phyloP scores from a whole-genome alignment of 2,797 vertebrate genomes.

The Gymnopithys bicolor region DNA sequence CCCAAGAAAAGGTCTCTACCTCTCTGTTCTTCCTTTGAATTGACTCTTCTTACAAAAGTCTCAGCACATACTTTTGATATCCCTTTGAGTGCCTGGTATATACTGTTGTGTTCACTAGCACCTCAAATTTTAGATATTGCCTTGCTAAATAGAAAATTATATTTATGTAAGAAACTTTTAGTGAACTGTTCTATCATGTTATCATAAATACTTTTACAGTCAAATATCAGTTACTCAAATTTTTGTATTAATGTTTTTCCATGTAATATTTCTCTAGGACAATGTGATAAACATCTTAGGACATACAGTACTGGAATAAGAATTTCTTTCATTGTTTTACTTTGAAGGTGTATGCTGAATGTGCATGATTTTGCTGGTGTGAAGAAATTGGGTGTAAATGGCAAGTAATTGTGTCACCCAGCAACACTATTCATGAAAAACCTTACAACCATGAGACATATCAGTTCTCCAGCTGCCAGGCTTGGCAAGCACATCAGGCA shows the following conservation, averaged over 20 bases:
- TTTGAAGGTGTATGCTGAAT: background rate
- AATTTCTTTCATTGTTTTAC: background rate
- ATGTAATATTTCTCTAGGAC: background rate
- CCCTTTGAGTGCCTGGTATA: background rate
- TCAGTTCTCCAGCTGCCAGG: background rate
- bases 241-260: background rate
- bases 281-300: background rate
- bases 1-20: background rate
- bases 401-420: background rate
- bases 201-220: background rate
- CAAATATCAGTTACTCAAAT: background rate
- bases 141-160: background rate
- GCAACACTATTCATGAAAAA: background rate
- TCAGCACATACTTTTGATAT: background rate
- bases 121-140: background rate
- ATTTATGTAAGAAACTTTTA: background rate
- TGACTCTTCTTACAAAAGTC: background rate
- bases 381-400: background rate
- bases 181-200: background rate
- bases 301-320: background rate
- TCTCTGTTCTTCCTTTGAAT: background rate
- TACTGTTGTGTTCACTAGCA: rapidly evolving
- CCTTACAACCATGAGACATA: background rate
- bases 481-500: background rate
- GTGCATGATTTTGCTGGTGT: background rate